Base-by-base conservation (phyloP, 1,140 invertebrate species). In the Anthonomus grandis region DNA sequence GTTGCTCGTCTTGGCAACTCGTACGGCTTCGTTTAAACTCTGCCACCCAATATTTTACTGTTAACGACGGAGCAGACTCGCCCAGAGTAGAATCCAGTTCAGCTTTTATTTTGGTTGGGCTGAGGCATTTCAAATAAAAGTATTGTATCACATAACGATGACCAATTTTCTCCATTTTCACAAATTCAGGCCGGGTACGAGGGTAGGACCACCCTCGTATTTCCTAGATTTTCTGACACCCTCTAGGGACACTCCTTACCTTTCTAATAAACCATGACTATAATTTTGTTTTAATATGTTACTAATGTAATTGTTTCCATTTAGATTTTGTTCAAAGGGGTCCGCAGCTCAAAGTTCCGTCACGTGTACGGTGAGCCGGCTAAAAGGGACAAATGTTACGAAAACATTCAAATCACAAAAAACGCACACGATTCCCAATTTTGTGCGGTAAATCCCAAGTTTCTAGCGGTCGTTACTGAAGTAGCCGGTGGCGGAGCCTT, bases 401-500 rank as follows among this genome's bases (percentile, higher is more conserved):
- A 95, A 71, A 93, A 94, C 74, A 87, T 96, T 57, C 89, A 91
- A 69, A 93, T 97, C 53, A 95, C 93, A 2, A 87, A 91, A 72
- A 93, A 90, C 71, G 89, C 90, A 10, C 90, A 93, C 76, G 94
- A 97, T 69, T 91, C 91, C 27, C 87, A 91, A 66, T 95, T 93
- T 73, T 95, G 91, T 72, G 89, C 89, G 3, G 91, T 93, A 36
- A 97, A 97, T 78, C 91, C 93, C 0, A 96, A 96, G 76, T 97
- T 94, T 76, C 79, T 97, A 44, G 94, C 93, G 6, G 81, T 97
- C 50, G 93, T 96, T 27, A 95, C 92, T 1, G 93, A 97, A 77
- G 91, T 94, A 12, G 91, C 91, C 10, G 94, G 94, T 4, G 95
- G 95, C 1, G 93, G 93, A 3, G 88, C 93, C 15, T 98, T 97